Evolutionary conservation across 2,113 vertebrate species (phyloP), one percentile per base, ranked within the genome.

Genomic region (Percopsis transmontana): DNA sequence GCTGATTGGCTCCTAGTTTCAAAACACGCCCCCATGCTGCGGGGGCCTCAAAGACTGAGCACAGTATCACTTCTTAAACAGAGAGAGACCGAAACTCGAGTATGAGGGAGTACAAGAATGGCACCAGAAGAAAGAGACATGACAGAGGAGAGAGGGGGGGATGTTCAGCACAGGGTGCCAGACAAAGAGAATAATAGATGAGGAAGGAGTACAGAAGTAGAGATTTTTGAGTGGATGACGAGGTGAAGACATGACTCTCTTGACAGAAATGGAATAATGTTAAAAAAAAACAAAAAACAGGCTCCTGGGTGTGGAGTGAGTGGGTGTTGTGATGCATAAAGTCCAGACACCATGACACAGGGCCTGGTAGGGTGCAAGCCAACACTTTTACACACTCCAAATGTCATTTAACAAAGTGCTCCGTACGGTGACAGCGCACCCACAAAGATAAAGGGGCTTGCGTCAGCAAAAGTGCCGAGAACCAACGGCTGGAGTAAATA

Each of bases 1-100:
- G 55, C 61, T 72, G 68, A 85, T 78, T 85, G 72, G 71, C 45
- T 76, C 45, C 4, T 19, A 60, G 58, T 62, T 80, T 76, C 57
- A 61, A 74, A 75, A 45, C 57, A 61, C 47, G 40, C 20, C 42
- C 51, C 58, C 21, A 0, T 47, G 66, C 61, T 62, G 64, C 68
- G 21, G 56, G 52, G 33, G 23, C 45, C 11, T 16, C 18, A 40
- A 6, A 50, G n/a, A 18, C 67, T 67, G 66, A 76, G 59, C 70
- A 68, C 27, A 33, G 27, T 33, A 7, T 33, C 27, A 33, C 27
- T 33, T 62, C 75, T 63, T 50, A 65, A 12, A 63, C 10, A 58
- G 39, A 47, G n/a, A 64, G 5, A 66, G 33, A 24, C 21, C 19
- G 40, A 61, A 9, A 55, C 11, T 8, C 8, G 27, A 58, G 3